A percentile compares a stretch with the other conserved stretches of the same genome.
Conservation (phyloP, 2,797 vertebrate genomes). For the Labeo calbasu region DNA sequence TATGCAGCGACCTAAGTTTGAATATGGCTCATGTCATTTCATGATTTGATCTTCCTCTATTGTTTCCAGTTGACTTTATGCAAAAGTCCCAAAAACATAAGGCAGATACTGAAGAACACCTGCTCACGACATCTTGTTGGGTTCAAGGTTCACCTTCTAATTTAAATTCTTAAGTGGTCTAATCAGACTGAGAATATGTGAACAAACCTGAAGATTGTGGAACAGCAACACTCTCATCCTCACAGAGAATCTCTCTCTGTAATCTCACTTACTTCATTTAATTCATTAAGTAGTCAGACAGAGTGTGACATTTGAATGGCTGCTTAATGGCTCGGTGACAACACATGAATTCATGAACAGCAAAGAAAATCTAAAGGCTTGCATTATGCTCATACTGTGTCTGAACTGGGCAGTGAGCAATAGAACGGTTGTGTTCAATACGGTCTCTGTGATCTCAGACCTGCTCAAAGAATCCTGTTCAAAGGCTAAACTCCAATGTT, state of each 20-base stretch:
- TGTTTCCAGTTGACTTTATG: neutral
- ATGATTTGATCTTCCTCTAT: neutral
- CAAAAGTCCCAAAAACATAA: neutral
- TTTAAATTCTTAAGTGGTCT: neutral
- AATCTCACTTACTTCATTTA: slow-evolving; percentile 6
- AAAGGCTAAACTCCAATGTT: neutral
- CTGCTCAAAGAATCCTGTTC: neutral
- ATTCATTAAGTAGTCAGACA: neutral
- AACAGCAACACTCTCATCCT: neutral
- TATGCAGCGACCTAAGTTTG: neutral
- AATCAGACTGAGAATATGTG: neutral
- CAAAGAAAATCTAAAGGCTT: neutral
- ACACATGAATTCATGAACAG: neutral
- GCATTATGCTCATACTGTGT: neutral
- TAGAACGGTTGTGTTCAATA: neutral
- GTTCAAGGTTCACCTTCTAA: neutral
- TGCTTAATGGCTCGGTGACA: neutral
- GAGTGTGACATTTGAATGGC: neutral
- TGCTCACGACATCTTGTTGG: no score
- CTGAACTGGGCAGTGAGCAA: neutral
- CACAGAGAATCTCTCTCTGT: no score
- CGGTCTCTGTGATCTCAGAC: neutral
- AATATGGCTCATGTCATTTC: slow-evolving; percentile 4
- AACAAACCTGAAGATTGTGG: neutral
- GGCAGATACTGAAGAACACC: neutral